Conservation (phyloP, 1,140 invertebrate genomes). For the Drosophila virilis region DNA sequence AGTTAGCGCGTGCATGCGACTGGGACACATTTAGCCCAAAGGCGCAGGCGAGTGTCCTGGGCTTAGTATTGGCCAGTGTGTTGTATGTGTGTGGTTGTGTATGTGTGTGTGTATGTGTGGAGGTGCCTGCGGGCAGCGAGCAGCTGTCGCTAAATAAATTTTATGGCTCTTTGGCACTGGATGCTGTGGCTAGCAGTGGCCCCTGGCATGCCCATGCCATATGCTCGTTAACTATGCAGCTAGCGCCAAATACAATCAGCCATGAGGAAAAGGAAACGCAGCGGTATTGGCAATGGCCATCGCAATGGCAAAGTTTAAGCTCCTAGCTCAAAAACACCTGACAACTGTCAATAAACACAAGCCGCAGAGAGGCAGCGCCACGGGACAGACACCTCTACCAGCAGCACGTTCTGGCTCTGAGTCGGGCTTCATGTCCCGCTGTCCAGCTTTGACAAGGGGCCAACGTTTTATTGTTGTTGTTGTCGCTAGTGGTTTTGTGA, state of each 20-base stretch:
- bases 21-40: slow-evolving; percentile 51
- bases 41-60: slow-evolving; percentile 22
- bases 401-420: not conserved
- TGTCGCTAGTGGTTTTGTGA: slow-evolving; percentile 31
- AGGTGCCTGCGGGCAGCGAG: slow-evolving; percentile 51
- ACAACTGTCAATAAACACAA: slow-evolving; percentile 57
- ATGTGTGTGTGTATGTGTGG: slow-evolving; percentile 12
- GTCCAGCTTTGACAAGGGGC: slow-evolving; percentile 22
- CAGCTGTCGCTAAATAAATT: slow-evolving; percentile 73
- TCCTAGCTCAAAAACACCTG: slow-evolving; percentile 47
- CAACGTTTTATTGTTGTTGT: slow-evolving; percentile 36
- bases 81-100: slow-evolving; percentile 22
- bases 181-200: slow-evolving; percentile 3
- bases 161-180: slow-evolving; percentile 38
- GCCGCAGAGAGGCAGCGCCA: not conserved
- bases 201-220: slow-evolving; percentile 18
- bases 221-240: slow-evolving; percentile 62
- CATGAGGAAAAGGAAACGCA: not conserved
- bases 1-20: slow-evolving; percentile 37
- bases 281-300: not conserved
- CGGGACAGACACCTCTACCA: not conserved
- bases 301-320: slow-evolving; percentile 59
- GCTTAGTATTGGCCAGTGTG: slow-evolving; percentile 1
- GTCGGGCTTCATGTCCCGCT: not conserved
- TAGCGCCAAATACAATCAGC: slow-evolving; percentile 23